These are phyloP conservation scores for Operophtera brumata DNA, from an alignment of 2,888 invertebrate species.

Conservation along the genomic window DNA sequence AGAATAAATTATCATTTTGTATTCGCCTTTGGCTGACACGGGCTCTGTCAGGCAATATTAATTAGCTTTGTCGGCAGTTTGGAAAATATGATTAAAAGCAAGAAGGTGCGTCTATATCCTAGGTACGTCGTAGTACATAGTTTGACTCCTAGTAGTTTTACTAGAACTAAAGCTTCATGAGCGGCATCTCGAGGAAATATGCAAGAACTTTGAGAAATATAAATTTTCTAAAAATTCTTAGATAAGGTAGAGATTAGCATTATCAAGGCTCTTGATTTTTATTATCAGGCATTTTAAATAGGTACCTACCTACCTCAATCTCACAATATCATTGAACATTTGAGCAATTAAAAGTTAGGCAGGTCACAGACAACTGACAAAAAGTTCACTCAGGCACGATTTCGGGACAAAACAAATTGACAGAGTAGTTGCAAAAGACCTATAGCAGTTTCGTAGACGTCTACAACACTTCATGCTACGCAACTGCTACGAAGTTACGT, in stretches of 20 bases:
- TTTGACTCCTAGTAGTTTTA: too few species aligned
- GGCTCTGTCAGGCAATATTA: conserved; percentile 1
- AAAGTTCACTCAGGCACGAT: neutral
- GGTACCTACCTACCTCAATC: conserved; percentile 13
- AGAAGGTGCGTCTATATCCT: too few species aligned
- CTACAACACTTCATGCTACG: too few species aligned
- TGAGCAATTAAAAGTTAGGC: conserved; percentile 16
- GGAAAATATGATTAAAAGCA: neutral
- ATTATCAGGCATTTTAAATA: conserved; percentile 5
- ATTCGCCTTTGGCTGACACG: conserved; percentile 15
- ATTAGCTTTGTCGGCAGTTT: conserved; percentile 2
- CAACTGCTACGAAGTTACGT: too few species aligned
- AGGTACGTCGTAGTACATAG: too few species aligned
- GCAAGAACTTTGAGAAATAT: neutral
- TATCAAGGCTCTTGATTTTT: conserved; percentile 2
- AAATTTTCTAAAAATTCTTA: neutral
- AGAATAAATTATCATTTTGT: conserved; percentile 25
- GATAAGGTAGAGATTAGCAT: neutral
- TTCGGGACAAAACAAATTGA: too few species aligned
- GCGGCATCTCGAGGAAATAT: too few species aligned
- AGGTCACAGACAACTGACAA: neutral
- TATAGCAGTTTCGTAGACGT: too few species aligned
- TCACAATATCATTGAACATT: conserved; percentile 16
- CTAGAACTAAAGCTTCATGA: neutral
- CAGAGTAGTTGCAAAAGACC: too few species aligned